phyloP scores from a whole-genome alignment of 2,797 vertebrate species.

The Enteromius fasciolatus region DNA sequence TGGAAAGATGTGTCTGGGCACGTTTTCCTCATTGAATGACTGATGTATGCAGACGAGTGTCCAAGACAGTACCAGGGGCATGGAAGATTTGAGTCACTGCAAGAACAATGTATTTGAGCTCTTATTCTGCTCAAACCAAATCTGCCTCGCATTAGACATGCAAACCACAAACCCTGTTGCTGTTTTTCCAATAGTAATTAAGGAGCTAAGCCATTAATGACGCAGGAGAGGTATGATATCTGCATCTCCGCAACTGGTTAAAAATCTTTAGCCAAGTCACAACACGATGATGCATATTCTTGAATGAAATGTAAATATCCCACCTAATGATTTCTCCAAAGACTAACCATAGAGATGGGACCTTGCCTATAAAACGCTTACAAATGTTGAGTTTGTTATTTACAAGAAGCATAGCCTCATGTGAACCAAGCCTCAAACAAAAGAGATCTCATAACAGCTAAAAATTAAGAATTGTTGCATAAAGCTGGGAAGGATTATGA shows the following conservation, averaged over 20 bases:
- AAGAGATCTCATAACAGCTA: not conserved
- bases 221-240: not conserved
- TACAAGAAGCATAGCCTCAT: not conserved
- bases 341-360: not conserved
- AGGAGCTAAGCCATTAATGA: not conserved
- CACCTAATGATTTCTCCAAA: not conserved
- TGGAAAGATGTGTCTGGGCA: slow-evolving; percentile 24
- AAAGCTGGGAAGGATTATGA: not conserved
- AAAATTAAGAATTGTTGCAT: not conserved
- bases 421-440: slow-evolving; percentile 7
- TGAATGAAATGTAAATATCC: not conserved
- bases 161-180: too few species aligned
- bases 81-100: not conserved
- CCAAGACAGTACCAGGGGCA: not conserved
- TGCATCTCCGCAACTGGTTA: not conserved
- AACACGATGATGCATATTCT: not conserved
- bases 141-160: slow-evolving; percentile 17
- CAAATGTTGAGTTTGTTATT: not conserved
- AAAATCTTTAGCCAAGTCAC: not conserved
- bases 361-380: not conserved
- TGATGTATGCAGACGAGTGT: not conserved
- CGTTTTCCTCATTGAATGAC: not conserved
- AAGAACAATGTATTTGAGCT: not conserved
- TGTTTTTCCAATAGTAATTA: not conserved
- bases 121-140: not conserved